Evolutionary conservation across 2,113 vertebrate genomes (phyloP).

Genomic region (Centropristis striata): DNA sequence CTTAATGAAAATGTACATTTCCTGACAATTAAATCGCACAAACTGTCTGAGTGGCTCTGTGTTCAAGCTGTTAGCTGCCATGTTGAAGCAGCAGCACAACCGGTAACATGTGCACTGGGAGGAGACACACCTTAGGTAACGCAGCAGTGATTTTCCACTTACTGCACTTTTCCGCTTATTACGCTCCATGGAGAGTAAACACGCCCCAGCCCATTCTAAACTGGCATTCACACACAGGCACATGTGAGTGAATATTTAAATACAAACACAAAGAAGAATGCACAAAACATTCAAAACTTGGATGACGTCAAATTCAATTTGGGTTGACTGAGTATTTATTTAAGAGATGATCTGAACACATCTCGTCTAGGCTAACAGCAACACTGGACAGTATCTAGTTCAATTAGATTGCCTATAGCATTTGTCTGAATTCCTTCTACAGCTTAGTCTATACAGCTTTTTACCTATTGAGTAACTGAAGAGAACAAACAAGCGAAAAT

Average conservation of each 20-base stretch:
- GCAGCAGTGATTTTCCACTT: conserved; percentile 68
- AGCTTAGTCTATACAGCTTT: neutral
- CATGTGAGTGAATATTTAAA: neutral
- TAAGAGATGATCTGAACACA: neutral
- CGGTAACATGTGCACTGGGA: conserved; percentile 2
- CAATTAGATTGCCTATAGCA: neutral
- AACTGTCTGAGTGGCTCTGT: neutral
- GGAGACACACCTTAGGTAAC: conserved; percentile 52
- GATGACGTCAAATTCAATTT: neutral
- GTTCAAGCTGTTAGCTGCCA: neutral
- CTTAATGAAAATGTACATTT: neutral
- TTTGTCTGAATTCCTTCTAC: neutral
- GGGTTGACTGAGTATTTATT: neutral
- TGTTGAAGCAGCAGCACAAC: conserved; percentile 12
- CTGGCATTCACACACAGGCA: neutral
- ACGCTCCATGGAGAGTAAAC: conserved; percentile 34
- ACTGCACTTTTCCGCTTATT: conserved; percentile 25
- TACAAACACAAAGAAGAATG: conserved; percentile 3
- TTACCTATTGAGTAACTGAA: neutral
- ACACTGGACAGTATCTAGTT: conserved; percentile 1
- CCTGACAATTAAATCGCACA: conserved; percentile 3
- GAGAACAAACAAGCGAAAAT: neutral
- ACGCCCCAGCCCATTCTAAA: neutral
- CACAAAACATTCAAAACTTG: neutral
- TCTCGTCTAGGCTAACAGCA: neutral